Base-by-base conservation (phyloP, 2,797 vertebrate genomes). In the Fistularia tabacaria region DNA sequence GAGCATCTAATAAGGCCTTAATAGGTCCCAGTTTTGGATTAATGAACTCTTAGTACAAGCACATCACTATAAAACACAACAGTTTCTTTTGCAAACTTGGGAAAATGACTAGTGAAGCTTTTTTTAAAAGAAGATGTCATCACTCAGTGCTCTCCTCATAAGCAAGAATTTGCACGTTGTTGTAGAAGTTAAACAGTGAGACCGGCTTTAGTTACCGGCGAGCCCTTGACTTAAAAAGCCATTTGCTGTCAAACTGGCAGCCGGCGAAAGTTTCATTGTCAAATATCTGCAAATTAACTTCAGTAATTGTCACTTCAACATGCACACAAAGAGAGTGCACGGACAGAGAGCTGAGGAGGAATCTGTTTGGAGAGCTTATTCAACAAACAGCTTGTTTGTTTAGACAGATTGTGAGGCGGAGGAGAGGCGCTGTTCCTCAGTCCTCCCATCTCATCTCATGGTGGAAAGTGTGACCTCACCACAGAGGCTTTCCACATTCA, bases 371-470 rank as follows among this genome's bases (percentile, higher is more conserved):
- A 74, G 14, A 1, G 41, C 64, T 61, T 41, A 60, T 38, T 61
- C 62, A 66, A 57, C 76, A 73, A 73, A 59, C 46, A 57, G 66
- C 49, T 47, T 56, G 58, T 56, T 64, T 71, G 59, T 62, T 54
- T 39, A 38, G 60, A 63, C 1, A 7, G 64, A 41, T 52, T 55
- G 40, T 51, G 14, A 13, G 45, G n/a, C 51, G 46, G 51, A n/a
- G 41, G 49, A 44, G 43, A 54, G 36, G 51, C 38, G 6, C 49
- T 48, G 13, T 43, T 40, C 43, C 12, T 37, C 41, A 46, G 10
- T 36, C 37, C 10, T 36, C 36, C 43, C 6, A 3, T 57, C 44
- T 57, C 37, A 2, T 12, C 46, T 11, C 41, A 37, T n/a, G n/a
- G 12, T 41, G 12, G 8, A 56, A 51, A 59, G 9, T 36, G 0